phyloP scores from a whole-genome alignment of 2,888 invertebrate genomes.

The Nomada ferruginata region DNA sequence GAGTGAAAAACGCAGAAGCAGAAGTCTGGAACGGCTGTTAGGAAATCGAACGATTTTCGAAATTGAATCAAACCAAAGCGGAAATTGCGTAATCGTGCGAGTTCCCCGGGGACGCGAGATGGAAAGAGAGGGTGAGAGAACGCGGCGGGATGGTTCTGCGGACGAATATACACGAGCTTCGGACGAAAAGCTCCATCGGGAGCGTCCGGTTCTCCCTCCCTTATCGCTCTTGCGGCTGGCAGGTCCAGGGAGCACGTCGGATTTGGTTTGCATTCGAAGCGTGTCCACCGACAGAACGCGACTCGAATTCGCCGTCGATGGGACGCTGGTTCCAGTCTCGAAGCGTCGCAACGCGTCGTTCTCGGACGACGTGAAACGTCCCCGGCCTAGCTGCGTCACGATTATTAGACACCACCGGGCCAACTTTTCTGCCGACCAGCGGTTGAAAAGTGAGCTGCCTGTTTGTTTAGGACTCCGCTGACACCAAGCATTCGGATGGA shows the following conservation, averaged over 20 bases:
- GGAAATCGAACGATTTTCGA: slow-evolving; percentile 74
- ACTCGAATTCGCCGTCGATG: slow-evolving; percentile 72
- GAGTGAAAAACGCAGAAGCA: neutral
- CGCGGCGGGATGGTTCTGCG: slow-evolving; percentile 60
- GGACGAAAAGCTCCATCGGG: slow-evolving; percentile 66
- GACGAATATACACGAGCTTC: slow-evolving; percentile 44
- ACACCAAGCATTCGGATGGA: slow-evolving; percentile 1
- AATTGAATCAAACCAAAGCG: slow-evolving; percentile 78
- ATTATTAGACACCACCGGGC: slow-evolving; percentile 45
- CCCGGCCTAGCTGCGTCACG: slow-evolving; percentile 11
- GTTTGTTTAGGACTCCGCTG: slow-evolving; percentile 57
- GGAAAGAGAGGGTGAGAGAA: neutral
- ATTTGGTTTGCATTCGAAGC: slow-evolving; percentile 77
- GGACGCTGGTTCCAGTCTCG: slow-evolving; percentile 32
- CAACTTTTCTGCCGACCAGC: slow-evolving; percentile 18
- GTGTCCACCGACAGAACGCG: slow-evolving; percentile 72
- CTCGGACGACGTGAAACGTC: slow-evolving; percentile 41
- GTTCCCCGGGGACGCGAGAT: slow-evolving; percentile 37
- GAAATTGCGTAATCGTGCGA: slow-evolving; percentile 78
- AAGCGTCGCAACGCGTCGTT: slow-evolving; percentile 54
- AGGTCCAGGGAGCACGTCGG: slow-evolving; percentile 39
- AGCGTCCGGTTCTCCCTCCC: slow-evolving; percentile 42
- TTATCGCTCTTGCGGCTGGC: slow-evolving; percentile 39
- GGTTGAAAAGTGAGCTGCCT: slow-evolving; percentile 16
- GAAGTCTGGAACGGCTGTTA: slow-evolving; percentile 47